Base-by-base conservation (phyloP, 2,113 vertebrate genomes). In the Macroglossus sobrinus region DNA sequence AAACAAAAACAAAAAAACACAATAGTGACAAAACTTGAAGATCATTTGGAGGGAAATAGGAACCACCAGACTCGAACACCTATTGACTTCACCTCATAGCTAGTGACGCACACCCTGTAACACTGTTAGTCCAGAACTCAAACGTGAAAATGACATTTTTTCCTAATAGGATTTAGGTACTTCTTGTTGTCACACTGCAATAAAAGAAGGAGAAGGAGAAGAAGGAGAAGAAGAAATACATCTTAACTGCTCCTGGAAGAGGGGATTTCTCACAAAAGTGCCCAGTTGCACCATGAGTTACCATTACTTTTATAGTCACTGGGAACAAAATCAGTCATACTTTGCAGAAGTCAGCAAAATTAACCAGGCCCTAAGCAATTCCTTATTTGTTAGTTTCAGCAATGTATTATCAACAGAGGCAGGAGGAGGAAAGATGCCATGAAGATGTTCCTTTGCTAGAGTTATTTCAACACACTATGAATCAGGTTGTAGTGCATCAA, bases 161-260 rank as follows among this genome's bases (percentile, higher is more conserved):
- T 97, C 66, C 96, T 98, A 98, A 98, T 90, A 96, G 91, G 97
- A 98, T 98, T 98, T 98, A 95, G 94, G 95, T 97, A 97, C 97
- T 76, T 89, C 84, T 69, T 97, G 84, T 97, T 98, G 93, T 97
- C 87, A 96, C 95, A 68, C 80, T 84, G 94, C 90, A 95, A 96
- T 97, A 96, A 11, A 30, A n/a, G 18, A 64, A 53, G 19, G n/a
- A 71, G 15, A 4, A 38, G 7, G 21, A 24, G 68, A 5, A 24
- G 8, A 1, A 8, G n/a, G 19, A 35, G 66, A 4, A 59, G 24
- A 19, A 35, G 71, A 45, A 74, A 50, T 47, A 97, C 81, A 96
- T 97, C 95, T 4, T 9, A 97, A 98, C 97, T 96, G 84, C 64
- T 98, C 96, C 97, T 95, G 72, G 96, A 98, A 96, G 74, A 94